These are phyloP conservation scores for Vanessa cardui DNA, from an alignment of 2,888 invertebrate genomes.

Conservation along the genomic window DNA sequence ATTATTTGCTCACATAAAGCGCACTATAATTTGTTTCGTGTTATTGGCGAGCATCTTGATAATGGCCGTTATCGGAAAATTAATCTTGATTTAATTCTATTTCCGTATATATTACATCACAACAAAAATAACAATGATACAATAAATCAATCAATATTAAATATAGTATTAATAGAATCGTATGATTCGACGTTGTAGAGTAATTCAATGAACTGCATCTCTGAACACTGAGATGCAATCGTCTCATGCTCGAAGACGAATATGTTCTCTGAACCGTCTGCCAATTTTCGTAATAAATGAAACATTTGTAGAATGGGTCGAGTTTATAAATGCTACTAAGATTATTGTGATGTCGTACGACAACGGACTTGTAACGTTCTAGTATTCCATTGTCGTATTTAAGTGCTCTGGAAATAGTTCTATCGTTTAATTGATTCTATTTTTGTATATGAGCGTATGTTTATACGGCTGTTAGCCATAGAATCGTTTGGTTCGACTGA, in stretches of 20 bases:
- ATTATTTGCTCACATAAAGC: too few species aligned
- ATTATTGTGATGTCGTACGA: conserved; percentile 15
- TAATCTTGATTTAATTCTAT: too few species aligned
- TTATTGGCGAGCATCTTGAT: too few species aligned
- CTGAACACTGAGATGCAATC: conserved; percentile 4
- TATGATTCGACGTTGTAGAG: not conserved
- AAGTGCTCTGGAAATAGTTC: too few species aligned
- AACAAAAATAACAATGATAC: not conserved
- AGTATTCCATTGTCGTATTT: too few species aligned
- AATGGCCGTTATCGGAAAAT: too few species aligned
- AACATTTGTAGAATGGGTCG: conserved; percentile 9
- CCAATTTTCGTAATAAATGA: conserved; percentile 32
- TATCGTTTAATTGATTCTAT: too few species aligned
- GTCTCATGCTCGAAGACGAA: conserved; percentile 14
- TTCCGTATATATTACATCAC: too few species aligned
- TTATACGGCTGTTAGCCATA: too few species aligned
- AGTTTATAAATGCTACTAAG: conserved; percentile 14
- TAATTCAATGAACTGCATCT: not conserved
- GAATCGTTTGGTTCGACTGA: too few species aligned
- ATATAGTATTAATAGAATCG: not conserved
- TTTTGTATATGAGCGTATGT: too few species aligned
- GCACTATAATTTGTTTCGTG: too few species aligned
- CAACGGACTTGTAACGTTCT: not conserved
- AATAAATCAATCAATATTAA: not conserved
- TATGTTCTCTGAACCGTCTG: conserved; percentile 23